phyloP scores from a whole-genome alignment of 2,113 vertebrate species.

The Takifugu bimaculatus region DNA sequence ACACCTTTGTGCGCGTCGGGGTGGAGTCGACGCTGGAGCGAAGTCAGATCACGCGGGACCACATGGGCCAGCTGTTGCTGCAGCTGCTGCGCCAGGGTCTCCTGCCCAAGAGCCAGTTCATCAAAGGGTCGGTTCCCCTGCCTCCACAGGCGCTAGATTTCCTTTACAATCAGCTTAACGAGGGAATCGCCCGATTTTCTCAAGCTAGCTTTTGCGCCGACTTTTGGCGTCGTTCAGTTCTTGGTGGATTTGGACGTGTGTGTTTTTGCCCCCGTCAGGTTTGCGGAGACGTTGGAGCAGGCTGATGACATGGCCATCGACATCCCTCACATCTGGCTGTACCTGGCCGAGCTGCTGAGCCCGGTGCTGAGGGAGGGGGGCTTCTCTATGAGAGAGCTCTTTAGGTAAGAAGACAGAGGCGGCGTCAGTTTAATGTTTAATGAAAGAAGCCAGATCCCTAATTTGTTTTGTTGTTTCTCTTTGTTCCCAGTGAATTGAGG shows the following conservation, averaged over 20 bases:
- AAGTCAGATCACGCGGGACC: conserved; percentile 93
- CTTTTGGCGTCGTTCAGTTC: neutral
- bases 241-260: too few species aligned
- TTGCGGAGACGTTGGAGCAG: conserved; percentile 89
- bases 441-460: too few species aligned
- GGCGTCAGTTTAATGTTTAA: too few species aligned
- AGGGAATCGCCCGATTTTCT: too few species aligned
- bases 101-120: conserved; percentile 86
- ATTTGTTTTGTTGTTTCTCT: conserved; percentile 21
- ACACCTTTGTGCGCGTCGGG: conserved; percentile 86
- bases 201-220: too few species aligned
- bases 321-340: conserved; percentile 98
- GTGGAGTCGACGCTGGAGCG: conserved; percentile 94
- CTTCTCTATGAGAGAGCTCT: conserved; percentile 94
- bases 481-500: conserved; percentile 90
- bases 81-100: conserved; percentile 85
- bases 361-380: conserved; percentile 91
- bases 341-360: conserved; percentile 91
- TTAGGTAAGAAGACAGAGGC: conserved; percentile 69
- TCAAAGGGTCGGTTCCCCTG: conserved; percentile 83
- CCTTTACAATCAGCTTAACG: too few species aligned
- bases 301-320: conserved; percentile 99
- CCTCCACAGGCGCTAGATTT: too few species aligned
- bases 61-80: conserved; percentile 90
- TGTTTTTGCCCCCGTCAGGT: conserved; percentile 65